A percentile compares a stretch with the other conserved stretches of the same genome.
Evolutionary conservation across 2,113 vertebrate species (phyloP).

Genomic region (Rhagologus leucostigma): DNA sequence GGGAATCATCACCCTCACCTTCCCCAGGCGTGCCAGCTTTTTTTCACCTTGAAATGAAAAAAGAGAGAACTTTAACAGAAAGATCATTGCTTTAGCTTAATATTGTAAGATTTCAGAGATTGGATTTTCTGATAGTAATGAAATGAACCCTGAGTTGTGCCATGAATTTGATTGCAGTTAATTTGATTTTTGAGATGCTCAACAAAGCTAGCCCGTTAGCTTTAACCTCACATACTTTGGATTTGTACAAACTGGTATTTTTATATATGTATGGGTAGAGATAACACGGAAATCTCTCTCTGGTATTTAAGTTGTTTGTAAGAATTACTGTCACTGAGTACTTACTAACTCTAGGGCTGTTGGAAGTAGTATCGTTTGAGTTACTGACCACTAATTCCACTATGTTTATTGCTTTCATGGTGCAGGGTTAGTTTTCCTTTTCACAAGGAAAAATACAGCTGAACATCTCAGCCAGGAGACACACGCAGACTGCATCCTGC

Average conservation of each 20-base stretch:
- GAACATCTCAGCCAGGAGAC: neutral
- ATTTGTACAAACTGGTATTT: neutral
- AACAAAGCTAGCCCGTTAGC: slow-evolving; percentile 28
- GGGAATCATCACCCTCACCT: slow-evolving; percentile 51
- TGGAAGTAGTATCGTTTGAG: neutral
- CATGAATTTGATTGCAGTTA: slow-evolving; percentile 61
- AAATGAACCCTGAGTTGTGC: slow-evolving; percentile 60
- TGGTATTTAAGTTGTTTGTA: neutral
- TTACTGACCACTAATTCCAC: neutral
- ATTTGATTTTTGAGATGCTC: slow-evolving; percentile 56
- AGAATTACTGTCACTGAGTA: neutral
- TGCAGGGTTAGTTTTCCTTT: neutral
- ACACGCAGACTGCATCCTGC: neutral
- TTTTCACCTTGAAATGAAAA: slow-evolving; percentile 69
- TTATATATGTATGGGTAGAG: neutral
- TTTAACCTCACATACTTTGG: slow-evolving; percentile 24
- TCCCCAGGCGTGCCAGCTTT: slow-evolving; percentile 4
- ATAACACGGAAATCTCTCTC: neutral
- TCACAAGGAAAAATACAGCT: neutral
- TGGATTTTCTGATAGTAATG: slow-evolving; percentile 69
- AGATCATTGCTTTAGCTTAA: slow-evolving; percentile 70
- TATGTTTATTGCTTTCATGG: neutral
- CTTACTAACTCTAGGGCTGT: neutral
- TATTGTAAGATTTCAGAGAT: slow-evolving; percentile 72
- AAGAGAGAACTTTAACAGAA: slow-evolving; percentile 72